Evolutionary conservation across 1,140 invertebrate species (phyloP), one percentile per base, ranked within the genome.

Genomic region (Meteorus sp.): DNA sequence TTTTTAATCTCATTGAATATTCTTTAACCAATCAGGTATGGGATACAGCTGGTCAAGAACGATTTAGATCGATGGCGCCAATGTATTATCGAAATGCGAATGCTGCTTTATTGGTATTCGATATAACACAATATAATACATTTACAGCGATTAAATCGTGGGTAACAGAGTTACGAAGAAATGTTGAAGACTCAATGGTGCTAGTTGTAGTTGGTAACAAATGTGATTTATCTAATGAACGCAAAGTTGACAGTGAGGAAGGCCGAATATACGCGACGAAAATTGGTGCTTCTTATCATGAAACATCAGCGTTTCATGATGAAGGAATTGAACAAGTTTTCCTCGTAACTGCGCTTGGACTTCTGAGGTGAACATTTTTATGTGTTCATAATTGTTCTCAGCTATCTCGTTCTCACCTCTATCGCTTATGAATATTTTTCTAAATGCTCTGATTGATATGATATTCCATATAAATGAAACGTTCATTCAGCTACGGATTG

Each of bases 21-120:
- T 47, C 60, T 72, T 73, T 63, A 73, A n/a, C n/a, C n/a, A n/a
- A 70, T 65, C 20, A 82, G 90, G 87, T 90, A 23, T 93, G 94
- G 94, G 94, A 97, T 72, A 96, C 94, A 4, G 93, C 94, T 6
- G 94, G 94, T 0, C 75, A 79, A 59, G 82, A 84, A 62, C 81
- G 92, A 64, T 96, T 93, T 75, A 84, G 88, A 57, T 88, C 93
- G 0, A 89, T 96, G 84, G 91, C 91, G 0, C 93, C 93, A 4
- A 94, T 95, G 90, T 96, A 96, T 74, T 96, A 95, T 75, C 82
- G 93, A 66, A 93, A 93, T 66, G 91, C 93, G 0, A 92, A 93
- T 69, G 93, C 91, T 2, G 92, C 92, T 2, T 84, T 95, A 43
- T 78, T 96, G 45, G 89, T 95, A 0, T 96, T 93, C 74, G 93